These are phyloP conservation scores for Byasa hedistus DNA, from an alignment of 2,888 invertebrate species.

Conservation along the genomic window DNA sequence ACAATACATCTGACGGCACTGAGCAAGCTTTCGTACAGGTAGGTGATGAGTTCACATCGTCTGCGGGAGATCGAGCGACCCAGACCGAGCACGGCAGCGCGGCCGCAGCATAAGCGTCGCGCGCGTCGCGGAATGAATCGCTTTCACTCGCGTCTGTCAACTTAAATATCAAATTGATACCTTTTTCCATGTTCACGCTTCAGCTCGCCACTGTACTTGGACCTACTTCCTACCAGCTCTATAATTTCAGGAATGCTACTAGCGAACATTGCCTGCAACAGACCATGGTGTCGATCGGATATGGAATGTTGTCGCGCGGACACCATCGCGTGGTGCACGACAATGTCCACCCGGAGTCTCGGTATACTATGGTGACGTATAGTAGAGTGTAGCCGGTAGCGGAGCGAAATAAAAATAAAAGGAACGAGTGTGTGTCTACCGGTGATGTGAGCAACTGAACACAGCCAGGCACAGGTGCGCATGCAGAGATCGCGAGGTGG, in stretches of 20 bases:
- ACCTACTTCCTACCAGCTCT: slow-evolving; percentile 99
- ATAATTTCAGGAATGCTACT: slow-evolving; percentile 99
- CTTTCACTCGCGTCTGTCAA: slow-evolving; percentile 69
- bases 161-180: slow-evolving; percentile 83
- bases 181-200: slow-evolving; percentile 99
- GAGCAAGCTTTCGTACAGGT: slow-evolving; percentile 78
- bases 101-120: slow-evolving; percentile 36
- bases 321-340: slow-evolving; percentile 78
- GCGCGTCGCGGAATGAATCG: slow-evolving; percentile 61
- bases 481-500: slow-evolving; percentile 76
- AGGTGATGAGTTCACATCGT: slow-evolving; percentile 70
- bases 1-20: slow-evolving; percentile 82
- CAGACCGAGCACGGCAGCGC: slow-evolving; percentile 53
- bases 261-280: slow-evolving; percentile 99
- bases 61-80: slow-evolving; percentile 69
- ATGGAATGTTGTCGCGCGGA: slow-evolving; percentile 57
- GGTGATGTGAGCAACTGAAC: slow-evolving; percentile 80
- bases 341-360: slow-evolving; percentile 75
- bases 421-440: slow-evolving; percentile 75
- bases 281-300: slow-evolving; percentile 79
- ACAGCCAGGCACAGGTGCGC: slow-evolving; percentile 79
- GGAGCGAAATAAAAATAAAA: slow-evolving; percentile 74
- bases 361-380: slow-evolving; percentile 71
- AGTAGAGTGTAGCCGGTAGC: slow-evolving; percentile 74
- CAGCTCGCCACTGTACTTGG: slow-evolving; percentile 99